Base-by-base conservation (phyloP, 2,888 invertebrate species). In the Pelosia muscerda region DNA sequence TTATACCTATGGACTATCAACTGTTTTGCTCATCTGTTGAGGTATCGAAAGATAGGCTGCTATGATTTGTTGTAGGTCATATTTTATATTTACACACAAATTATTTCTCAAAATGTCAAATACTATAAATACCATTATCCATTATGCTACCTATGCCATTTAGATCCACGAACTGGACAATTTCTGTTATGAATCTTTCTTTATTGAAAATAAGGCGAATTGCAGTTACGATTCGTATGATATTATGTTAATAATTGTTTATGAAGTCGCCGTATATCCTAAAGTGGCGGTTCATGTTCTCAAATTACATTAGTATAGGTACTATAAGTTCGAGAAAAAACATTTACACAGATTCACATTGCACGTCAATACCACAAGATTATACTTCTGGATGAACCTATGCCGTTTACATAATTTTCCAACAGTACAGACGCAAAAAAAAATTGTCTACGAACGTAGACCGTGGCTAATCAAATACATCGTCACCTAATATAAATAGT, bases 401-500 rank as follows among this genome's bases (percentile, higher is more conserved):
- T 22, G 2, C 60, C 26, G 71, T 63, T 78, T 73, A 65, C 73
- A 67, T 75, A 64, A 79, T 56, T 56, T 60, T 13, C 34, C 34
- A 58, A 63, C 66, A 68, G 68, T 70, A 65, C 58, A 74, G 42
- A 61, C 64, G 69, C 63, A 61, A 72, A 74, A 78, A n/a, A 77
- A 70, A 75, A 74, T 69, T 61, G 81, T 81, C 81, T 81, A 63
- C 79, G 73, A 75, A 60, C 62, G 73, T 83, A 85, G 79, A 77
- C 78, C 84, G 81, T 82, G 79, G 82, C 86, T 88, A 84, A 87
- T 85, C 84, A 86, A 82, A 84, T 84, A 83, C 81, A 74, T 81
- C 81, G 81, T 81, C 81, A 81, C 78, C 76, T 79, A 78, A 82
- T 90, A 92, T 88, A 92, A 92, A 93, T 92, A 93, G 91, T 82